Base-by-base conservation (phyloP, 2,888 invertebrate genomes). In the Drosophila austrosaltans region DNA sequence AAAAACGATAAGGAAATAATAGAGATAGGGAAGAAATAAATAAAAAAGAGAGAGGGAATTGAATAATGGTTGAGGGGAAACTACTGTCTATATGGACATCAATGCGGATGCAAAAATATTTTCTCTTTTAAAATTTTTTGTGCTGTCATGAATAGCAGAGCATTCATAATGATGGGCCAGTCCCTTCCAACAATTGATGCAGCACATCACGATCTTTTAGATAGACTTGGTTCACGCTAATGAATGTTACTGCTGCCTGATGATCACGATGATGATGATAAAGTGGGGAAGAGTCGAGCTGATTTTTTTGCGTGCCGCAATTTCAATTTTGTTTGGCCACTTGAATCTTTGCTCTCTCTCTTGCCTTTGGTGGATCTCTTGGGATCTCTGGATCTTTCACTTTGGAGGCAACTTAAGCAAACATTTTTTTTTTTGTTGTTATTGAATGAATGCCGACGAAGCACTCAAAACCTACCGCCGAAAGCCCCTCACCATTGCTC, bases 281-380 rank as follows among this genome's bases (percentile, higher is more conserved):
- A 73, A 78, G 78, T 81, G 81, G 65, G 61, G 39, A 53, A 25
- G 58, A 53, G 79, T 75, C 69, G 66, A 74, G 73, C 53, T 83
- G 70, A 88, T 83, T 73, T 82, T 83, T 83, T 83, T 83, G 83
- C 83, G 89, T 83, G 89, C 87, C 75, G 79, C 89, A 88, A 83
- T 83, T 81, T 83, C 83, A 83, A 83, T 83, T 83, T 83, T 83
- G 87, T 88, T 83, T 83, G 81, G 65, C 87, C 74, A 88, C 83
- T 89, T 88, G 89, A 87, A 76, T 65, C 68, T 62, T 22, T 8
- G 10, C 62, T 28, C 32, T 53, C 42, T 30, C 36, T 36, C 36
- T 3, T 36, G 36, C 2, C 59, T 58, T 22, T 48, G 10, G 36
- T 58, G 22, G 22, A 61, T 44, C 77, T 56, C 67, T 42, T 44